Conservation (phyloP, 2,113 vertebrate species). For the Indicator maculatus region DNA sequence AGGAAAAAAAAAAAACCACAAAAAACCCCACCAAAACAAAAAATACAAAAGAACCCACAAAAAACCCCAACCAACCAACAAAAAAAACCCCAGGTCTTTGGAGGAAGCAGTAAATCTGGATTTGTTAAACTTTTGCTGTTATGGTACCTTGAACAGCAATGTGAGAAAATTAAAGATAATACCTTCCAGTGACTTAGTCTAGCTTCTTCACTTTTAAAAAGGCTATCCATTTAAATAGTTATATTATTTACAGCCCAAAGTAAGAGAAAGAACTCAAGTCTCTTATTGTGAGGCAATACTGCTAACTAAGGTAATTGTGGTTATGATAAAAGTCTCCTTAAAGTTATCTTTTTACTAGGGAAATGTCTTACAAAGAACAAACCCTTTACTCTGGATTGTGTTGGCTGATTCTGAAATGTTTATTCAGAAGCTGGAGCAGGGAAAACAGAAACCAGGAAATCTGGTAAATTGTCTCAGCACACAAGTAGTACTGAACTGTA, state of each 20-base stretch:
- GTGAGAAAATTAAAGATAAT: background rate
- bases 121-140: background rate
- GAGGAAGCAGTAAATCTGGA: background rate
- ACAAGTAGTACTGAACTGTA: background rate
- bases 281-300: background rate
- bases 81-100: background rate
- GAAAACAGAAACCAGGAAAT: slow-evolving; percentile 11
- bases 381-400: background rate
- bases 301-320: background rate
- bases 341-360: background rate
- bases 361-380: background rate
- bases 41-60: no score
- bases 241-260: background rate
- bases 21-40: no score
- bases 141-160: background rate
- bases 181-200: background rate
- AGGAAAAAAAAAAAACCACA: background rate
- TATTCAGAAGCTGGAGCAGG: background rate
- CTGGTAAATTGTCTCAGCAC: background rate
- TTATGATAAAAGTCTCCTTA: background rate
- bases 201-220: background rate
- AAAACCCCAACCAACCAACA: no score
- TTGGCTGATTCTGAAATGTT: background rate
- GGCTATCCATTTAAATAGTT: background rate
- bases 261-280: background rate